Percentiles rank a stretch among this genome's conserved stretches.
phyloP scores from a whole-genome alignment of 2,888 invertebrate species.

The Meiosimyza platycephala region DNA sequence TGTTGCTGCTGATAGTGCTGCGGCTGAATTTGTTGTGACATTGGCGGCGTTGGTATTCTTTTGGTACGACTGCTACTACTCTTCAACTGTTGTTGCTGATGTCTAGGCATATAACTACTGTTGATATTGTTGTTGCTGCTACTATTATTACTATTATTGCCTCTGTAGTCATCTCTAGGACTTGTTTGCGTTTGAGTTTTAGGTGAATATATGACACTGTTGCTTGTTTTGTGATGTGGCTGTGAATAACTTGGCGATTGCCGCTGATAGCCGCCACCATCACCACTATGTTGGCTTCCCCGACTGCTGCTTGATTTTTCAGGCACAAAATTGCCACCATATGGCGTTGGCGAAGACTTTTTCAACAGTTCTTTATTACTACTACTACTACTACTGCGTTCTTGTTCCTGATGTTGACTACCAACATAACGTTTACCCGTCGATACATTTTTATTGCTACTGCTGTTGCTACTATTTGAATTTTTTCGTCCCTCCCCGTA shows the following conservation, averaged over 20 bases:
- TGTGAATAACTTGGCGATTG: conserved; percentile 42
- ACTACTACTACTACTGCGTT: conserved; percentile 47
- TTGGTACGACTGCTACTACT: not conserved
- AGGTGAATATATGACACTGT: conserved; percentile 47
- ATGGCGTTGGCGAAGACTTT: conserved; percentile 48
- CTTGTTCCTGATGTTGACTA: conserved; percentile 31
- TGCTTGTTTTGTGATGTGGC: conserved; percentile 45
- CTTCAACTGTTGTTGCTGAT: conserved; percentile 26
- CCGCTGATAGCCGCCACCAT: conserved; percentile 36
- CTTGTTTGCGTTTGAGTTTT: conserved; percentile 39
- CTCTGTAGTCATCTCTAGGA: conserved; percentile 46
- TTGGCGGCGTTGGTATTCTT: conserved; percentile 46
- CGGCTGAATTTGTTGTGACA: conserved; percentile 46
- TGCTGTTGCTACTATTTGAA: conserved; percentile 32
- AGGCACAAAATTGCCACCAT: conserved; percentile 47
- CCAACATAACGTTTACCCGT: not conserved
- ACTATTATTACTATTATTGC: conserved; percentile 16
- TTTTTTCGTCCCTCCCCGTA: conserved; percentile 37
- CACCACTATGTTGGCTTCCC: conserved; percentile 35
- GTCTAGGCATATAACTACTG: conserved; percentile 38
- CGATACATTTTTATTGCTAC: conserved; percentile 37
- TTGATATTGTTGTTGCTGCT: conserved; percentile 46
- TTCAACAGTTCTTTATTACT: conserved; percentile 43
- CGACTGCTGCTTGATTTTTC: conserved; percentile 42
- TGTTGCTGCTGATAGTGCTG: conserved; percentile 45